Evolutionary conservation across 1,140 invertebrate species (phyloP).

Genomic region (Acromyrmex heyeri): DNA sequence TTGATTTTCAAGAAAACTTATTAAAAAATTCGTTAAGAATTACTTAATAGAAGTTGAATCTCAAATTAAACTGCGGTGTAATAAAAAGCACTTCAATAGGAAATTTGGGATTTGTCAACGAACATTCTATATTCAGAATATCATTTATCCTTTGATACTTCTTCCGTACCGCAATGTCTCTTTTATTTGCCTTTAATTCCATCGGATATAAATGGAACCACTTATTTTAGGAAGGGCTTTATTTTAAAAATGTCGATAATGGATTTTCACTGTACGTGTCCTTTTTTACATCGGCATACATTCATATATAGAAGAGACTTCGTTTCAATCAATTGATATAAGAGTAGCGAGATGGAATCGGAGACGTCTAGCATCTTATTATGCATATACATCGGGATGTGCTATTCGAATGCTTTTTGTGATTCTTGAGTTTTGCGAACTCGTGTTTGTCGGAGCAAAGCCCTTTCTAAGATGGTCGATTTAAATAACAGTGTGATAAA

Average conservation of each 20-base stretch:
- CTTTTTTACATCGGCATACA: conserved; percentile 4
- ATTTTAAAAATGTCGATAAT: conserved; percentile 34
- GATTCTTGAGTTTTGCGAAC: neutral
- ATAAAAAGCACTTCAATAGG: neutral
- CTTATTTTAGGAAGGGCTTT: conserved; percentile 24
- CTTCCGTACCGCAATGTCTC: neutral
- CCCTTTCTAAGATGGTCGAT: neutral
- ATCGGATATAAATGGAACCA: conserved; percentile 16
- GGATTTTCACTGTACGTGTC: conserved; percentile 4
- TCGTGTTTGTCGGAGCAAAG: neutral
- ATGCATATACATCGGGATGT: neutral
- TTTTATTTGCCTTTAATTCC: conserved; percentile 31
- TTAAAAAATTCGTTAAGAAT: neutral
- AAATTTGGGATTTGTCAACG: neutral
- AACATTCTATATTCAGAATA: neutral
- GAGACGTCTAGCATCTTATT: conserved; percentile 1
- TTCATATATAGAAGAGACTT: conserved; percentile 23
- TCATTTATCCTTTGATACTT: conserved; percentile 9
- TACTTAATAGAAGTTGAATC: neutral
- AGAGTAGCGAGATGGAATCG: neutral
- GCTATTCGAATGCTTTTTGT: neutral
- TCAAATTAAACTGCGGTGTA: neutral
- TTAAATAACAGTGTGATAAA: neutral
- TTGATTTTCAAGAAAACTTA: neutral
- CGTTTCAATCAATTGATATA: conserved; percentile 12